These are phyloP conservation scores for Latheticus oryzae DNA, from an alignment of 2,888 invertebrate genomes.

Conservation along the genomic window DNA sequence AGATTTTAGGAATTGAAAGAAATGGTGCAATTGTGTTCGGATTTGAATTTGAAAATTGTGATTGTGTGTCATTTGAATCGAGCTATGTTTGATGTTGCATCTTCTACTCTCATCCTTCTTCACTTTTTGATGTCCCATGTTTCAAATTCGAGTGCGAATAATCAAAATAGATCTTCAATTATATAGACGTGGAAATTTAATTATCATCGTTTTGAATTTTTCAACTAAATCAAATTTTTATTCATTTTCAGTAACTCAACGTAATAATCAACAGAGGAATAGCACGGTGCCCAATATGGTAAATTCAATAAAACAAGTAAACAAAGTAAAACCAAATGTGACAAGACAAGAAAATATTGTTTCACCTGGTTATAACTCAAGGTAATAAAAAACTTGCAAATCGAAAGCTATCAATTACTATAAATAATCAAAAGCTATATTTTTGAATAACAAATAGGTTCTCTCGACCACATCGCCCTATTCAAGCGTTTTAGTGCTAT, in stretches of 20 bases:
- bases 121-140: slow-evolving; percentile 10
- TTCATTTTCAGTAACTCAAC: slow-evolving; percentile 76
- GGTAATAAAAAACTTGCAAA: slow-evolving; percentile 57
- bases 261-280: slow-evolving; percentile 81
- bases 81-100: slow-evolving; percentile 16
- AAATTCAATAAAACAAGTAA: slow-evolving; percentile 86
- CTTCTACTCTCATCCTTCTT: neutral
- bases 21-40: slow-evolving; percentile 16
- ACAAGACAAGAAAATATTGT: slow-evolving; percentile 82
- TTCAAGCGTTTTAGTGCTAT: slow-evolving; percentile 35
- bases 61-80: slow-evolving; percentile 4
- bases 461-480: slow-evolving; percentile 35
- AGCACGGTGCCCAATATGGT: slow-evolving; percentile 77
- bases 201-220: neutral
- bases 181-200: slow-evolving; percentile 15
- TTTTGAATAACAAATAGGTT: no score
- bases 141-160: slow-evolving; percentile 30
- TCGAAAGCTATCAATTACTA: slow-evolving; percentile 1
- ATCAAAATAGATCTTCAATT: slow-evolving; percentile 29
- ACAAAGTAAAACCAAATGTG: slow-evolving; percentile 90
- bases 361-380: slow-evolving; percentile 76
- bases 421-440: no score
- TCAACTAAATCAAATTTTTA: neutral
- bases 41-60: slow-evolving; percentile 17
- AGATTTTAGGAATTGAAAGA: slow-evolving; percentile 1